Evolutionary conservation across 2,888 invertebrate genomes (phyloP).

Genomic region (Drosophila rellima): DNA sequence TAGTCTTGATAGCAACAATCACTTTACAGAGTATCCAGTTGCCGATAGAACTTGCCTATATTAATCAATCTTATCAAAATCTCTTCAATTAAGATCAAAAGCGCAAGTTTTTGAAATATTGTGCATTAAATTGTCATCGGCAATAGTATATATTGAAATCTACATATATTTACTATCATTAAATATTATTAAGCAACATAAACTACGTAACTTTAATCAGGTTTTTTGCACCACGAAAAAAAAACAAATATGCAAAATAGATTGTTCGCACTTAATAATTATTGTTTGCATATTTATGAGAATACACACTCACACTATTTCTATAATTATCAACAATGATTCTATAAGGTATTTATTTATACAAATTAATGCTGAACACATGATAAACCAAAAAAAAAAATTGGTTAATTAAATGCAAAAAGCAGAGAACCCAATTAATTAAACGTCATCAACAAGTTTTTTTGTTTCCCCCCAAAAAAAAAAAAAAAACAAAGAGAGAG

Average conservation of each 20-base stretch:
- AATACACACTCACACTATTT: slow-evolving; percentile 6
- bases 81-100: not conserved
- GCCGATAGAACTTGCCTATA: too few species aligned
- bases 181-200: slow-evolving; percentile 11
- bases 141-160: not conserved
- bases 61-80: not conserved
- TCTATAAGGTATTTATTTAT: slow-evolving; percentile 37
- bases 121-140: not conserved
- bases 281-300: slow-evolving; percentile 73
- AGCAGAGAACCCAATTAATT: slow-evolving; percentile 20
- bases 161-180: slow-evolving; percentile 11
- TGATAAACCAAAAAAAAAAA: slow-evolving; percentile 19
- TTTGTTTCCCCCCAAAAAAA: not conserved
- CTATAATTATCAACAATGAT: slow-evolving; percentile 45
- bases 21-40: not conserved
- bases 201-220: slow-evolving; percentile 29
- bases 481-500: not conserved
- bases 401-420: slow-evolving; percentile 31
- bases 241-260: slow-evolving; percentile 60
- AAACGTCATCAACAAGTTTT: slow-evolving; percentile 25
- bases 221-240: slow-evolving; percentile 36
- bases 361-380: slow-evolving; percentile 33
- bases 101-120: not conserved
- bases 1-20: not conserved
- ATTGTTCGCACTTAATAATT: slow-evolving; percentile 73